Evolutionary conservation across 92 coral and sea anemone genomes (phyloP), one percentile per base, ranked within the genome.

Genomic region (Phymanthus crucifer): DNA sequence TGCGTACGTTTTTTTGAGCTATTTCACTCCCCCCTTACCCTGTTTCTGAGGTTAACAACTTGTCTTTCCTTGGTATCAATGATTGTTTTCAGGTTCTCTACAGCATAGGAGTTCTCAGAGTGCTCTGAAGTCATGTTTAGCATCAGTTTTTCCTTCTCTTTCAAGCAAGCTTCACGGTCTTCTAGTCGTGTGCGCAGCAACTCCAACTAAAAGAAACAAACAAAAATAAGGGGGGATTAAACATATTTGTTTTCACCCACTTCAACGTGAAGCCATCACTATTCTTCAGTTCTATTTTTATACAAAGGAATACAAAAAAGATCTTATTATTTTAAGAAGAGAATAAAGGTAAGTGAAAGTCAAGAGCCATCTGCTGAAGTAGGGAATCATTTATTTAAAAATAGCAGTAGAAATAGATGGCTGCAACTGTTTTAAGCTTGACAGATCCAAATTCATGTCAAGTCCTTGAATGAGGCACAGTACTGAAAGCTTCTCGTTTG

Each of bases 61-160:
- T 96, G 96, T 76, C 97, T 93, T 58, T 96, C 99, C 82, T 93
- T 96, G 24, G 98, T 91, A 45, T 83, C 90, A 35, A 96, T 85
- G 6, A 96, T 76, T 50, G 92, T 89, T 70, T 93, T 92, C 4
- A 96, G 95, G 43, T 93, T 94, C 74, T 96, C 99, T 46, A 93
- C 94, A 23, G 93, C 96, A 58, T 87, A 94, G 0, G 94, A 93
- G 79, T 86, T 93, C 79, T 93, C 98, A 14, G 90, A 88, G 46
- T 96, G 99, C 57, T 93, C 93, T 31, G 99, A 93, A 0, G 95
- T 85, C 85, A 96, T 89, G 31, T 89, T 83, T 18, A 84, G 77
- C 57, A 96, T 83, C 80, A 82, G 85, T 73, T 89, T 93, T 57
- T 96, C 98, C 78, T 93, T 93, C 23, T 87, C 90, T 75, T 90